Percentiles rank a stretch among this genome's conserved stretches.
Evolutionary conservation across 2,888 invertebrate genomes (phyloP).

Genomic region (Amorpha juglandis): DNA sequence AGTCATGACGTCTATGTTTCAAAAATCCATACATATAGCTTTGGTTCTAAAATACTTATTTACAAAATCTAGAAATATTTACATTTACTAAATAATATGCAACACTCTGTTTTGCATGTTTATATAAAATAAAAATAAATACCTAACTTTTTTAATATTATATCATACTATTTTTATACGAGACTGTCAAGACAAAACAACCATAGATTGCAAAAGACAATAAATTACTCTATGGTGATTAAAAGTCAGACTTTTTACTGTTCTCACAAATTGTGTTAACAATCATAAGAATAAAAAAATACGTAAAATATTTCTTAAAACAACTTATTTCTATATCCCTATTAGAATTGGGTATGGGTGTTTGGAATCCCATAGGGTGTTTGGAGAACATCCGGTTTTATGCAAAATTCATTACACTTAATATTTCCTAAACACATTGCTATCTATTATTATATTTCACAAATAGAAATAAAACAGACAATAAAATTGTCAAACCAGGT

Average conservation of each 20-base stretch:
- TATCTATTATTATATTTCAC: constrained; percentile 13
- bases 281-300: constrained; percentile 38
- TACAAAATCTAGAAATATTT: constrained; percentile 45
- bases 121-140: constrained; percentile 35
- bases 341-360: not conserved
- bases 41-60: constrained; percentile 62
- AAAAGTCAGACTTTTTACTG: constrained; percentile 20
- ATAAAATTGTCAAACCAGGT: constrained; percentile 20
- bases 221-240: constrained; percentile 28
- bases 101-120: constrained; percentile 51
- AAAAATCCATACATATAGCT: constrained; percentile 49
- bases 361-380: not conserved
- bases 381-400: not conserved
- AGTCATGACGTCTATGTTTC: constrained; percentile 39
- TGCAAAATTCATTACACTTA: constrained; percentile 18
- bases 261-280: constrained; percentile 29
- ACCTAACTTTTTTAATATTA: constrained; percentile 26
- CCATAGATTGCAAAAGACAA: constrained; percentile 26
- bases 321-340: not conserved
- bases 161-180: constrained; percentile 1
- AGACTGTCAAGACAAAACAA: constrained; percentile 9
- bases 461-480: constrained; percentile 26
- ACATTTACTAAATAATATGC: constrained; percentile 50
- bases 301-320: constrained; percentile 25
- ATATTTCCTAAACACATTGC: constrained; percentile 14